phyloP scores from a whole-genome alignment of 2,888 invertebrate genomes.

The Drosophila multiciliata region DNA sequence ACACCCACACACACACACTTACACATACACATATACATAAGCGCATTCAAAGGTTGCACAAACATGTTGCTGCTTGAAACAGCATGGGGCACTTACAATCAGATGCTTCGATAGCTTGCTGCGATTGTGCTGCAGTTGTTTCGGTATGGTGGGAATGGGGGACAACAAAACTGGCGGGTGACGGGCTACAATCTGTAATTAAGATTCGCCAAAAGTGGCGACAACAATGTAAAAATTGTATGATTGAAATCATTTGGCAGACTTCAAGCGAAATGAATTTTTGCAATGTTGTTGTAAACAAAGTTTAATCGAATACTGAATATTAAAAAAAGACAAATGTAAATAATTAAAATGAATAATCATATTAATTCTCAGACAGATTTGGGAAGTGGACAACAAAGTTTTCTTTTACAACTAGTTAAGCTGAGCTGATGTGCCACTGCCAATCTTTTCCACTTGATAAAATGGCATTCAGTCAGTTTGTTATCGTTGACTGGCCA shows the following conservation, averaged over 20 bases:
- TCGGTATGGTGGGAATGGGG: neutral
- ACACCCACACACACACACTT: neutral
- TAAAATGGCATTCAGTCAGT: constrained; percentile 36
- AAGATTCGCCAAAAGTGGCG: constrained; percentile 17
- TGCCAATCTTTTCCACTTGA: constrained; percentile 18
- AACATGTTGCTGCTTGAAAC: constrained; percentile 36
- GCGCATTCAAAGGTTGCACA: constrained; percentile 45
- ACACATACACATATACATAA: constrained; percentile 4
- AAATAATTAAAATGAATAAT: neutral
- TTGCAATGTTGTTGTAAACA: neutral
- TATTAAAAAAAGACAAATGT: neutral
- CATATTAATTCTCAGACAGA: neutral
- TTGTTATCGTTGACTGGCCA: constrained; percentile 65
- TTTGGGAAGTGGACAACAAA: neutral
- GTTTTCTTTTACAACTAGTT: neutral
- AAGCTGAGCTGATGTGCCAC: neutral
- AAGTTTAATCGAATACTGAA: neutral
- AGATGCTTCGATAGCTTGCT: constrained; percentile 12
- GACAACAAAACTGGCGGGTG: neutral
- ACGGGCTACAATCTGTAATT: constrained; percentile 34
- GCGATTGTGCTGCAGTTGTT: neutral
- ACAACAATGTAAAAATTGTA: constrained; percentile 12
- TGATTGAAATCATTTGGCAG: neutral
- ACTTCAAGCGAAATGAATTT: neutral
- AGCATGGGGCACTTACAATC: constrained; percentile 16